phyloP scores from a whole-genome alignment of 2,797 vertebrate genomes.

The Remorina albescens region DNA sequence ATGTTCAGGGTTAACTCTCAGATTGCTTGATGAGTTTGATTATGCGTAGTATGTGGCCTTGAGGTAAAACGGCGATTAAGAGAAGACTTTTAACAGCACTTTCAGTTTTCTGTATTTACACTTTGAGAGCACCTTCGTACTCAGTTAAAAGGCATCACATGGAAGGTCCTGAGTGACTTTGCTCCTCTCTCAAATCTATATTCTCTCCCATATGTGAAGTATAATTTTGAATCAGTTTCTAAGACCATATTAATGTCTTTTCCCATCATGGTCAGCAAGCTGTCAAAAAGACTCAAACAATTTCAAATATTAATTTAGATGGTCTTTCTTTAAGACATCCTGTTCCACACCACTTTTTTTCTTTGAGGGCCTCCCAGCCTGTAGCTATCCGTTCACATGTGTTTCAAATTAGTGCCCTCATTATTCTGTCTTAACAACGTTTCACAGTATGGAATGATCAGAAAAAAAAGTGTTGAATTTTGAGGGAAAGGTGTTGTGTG shows the following conservation, averaged over 20 bases:
- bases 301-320: slow-evolving; percentile 32
- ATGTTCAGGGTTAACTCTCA: slow-evolving; percentile 68
- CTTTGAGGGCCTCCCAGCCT: slow-evolving; percentile 1
- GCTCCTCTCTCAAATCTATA: slow-evolving; percentile 37
- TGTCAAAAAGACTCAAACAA: slow-evolving; percentile 15
- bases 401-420: slow-evolving; percentile 33
- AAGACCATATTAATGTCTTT: neutral
- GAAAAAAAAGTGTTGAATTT: slow-evolving; percentile 10
- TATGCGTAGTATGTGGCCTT: slow-evolving; percentile 63
- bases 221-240: neutral
- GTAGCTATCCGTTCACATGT: slow-evolving; percentile 41
- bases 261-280: slow-evolving; percentile 17
- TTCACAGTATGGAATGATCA: slow-evolving; percentile 42
- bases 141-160: slow-evolving; percentile 45
- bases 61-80: slow-evolving; percentile 79
- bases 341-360: slow-evolving; percentile 26
- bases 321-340: slow-evolving; percentile 38
- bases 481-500: slow-evolving; percentile 22
- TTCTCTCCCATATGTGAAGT: too few relatives aligned
- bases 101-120: slow-evolving; percentile 59
- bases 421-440: slow-evolving; percentile 30
- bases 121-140: slow-evolving; percentile 64
- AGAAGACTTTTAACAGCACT: slow-evolving; percentile 74
- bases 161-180: slow-evolving; percentile 36
- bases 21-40: slow-evolving; percentile 63